A percentile compares a stretch with the other conserved stretches of the same genome.
Conservation (phyloP, 2,888 invertebrate species). For the Nomada ferruginata region DNA sequence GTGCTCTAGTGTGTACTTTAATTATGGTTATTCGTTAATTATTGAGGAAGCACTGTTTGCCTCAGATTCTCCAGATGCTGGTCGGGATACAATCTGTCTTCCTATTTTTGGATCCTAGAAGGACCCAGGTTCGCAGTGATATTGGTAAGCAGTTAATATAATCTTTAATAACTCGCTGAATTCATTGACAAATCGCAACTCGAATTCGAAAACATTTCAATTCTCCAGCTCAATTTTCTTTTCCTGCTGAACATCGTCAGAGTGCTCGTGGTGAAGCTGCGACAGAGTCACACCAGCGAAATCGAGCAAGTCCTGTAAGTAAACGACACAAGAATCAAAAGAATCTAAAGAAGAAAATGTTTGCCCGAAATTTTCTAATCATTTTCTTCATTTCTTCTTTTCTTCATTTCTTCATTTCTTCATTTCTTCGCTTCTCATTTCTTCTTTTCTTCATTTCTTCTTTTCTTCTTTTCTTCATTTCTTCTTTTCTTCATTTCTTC, state of each 20-base stretch:
- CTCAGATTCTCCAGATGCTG: constrained; percentile 87
- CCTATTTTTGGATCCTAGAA: constrained; percentile 95
- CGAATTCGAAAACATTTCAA: constrained; percentile 13
- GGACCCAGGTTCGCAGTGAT: constrained; percentile 93
- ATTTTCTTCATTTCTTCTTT: no score
- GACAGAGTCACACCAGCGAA: constrained; percentile 90
- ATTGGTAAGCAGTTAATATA: constrained; percentile 86
- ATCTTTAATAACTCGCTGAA: background rate
- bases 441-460: background rate
- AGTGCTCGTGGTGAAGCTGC: constrained; percentile 90
- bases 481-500: background rate
- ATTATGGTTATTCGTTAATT: background rate
- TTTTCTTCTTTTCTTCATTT: no score
- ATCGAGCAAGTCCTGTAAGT: constrained; percentile 90
- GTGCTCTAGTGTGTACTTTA: no score
- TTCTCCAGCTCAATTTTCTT: constrained; percentile 89
- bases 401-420: no score
- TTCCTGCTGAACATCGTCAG: constrained; percentile 93
- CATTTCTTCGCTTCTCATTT: background rate
- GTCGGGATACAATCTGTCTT: constrained; percentile 93
- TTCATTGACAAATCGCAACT: background rate
- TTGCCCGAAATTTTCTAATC: no score
- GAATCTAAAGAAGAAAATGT: background rate
- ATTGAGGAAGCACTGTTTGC: background rate
- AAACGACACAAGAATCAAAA: background rate